phyloP scores from a whole-genome alignment of 2,888 invertebrate species.

The Leucoma salicis region DNA sequence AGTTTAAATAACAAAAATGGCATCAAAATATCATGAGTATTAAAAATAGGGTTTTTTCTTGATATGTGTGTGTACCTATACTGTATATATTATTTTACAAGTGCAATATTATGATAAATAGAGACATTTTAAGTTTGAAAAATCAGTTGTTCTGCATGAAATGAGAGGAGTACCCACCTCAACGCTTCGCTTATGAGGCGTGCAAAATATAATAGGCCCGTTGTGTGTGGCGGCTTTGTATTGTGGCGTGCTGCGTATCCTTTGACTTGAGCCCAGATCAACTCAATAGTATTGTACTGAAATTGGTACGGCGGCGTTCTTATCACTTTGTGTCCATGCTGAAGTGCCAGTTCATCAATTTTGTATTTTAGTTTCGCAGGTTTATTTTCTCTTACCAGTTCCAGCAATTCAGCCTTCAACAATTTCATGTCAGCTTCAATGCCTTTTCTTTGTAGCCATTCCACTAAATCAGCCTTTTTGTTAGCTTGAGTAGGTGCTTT shows the following conservation, averaged over 20 bases:
- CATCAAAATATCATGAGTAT: no score
- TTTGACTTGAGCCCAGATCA: background rate
- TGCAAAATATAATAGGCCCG: no score
- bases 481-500: constrained; percentile 11
- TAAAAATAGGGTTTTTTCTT: no score
- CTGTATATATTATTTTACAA: no score
- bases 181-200: no score
- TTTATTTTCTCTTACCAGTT: constrained; percentile 8
- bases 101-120: no score
- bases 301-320: constrained; percentile 2
- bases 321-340: constrained; percentile 16
- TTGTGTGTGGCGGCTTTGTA: constrained; percentile 1
- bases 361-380: constrained; percentile 7
- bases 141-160: no score
- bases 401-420: constrained; percentile 17
- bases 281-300: constrained; percentile 9
- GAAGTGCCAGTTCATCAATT: no score
- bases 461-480: constrained; percentile 17
- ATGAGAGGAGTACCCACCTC: no score
- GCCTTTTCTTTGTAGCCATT: constrained; percentile 12
- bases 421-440: constrained; percentile 19
- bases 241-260: background rate
- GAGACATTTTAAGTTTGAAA: no score
- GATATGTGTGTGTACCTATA: no score
- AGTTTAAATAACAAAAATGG: no score